These are phyloP conservation scores for Ashinkailepas kermadecensis DNA, from an alignment of 2,888 invertebrate species.

Conservation along the genomic window DNA sequence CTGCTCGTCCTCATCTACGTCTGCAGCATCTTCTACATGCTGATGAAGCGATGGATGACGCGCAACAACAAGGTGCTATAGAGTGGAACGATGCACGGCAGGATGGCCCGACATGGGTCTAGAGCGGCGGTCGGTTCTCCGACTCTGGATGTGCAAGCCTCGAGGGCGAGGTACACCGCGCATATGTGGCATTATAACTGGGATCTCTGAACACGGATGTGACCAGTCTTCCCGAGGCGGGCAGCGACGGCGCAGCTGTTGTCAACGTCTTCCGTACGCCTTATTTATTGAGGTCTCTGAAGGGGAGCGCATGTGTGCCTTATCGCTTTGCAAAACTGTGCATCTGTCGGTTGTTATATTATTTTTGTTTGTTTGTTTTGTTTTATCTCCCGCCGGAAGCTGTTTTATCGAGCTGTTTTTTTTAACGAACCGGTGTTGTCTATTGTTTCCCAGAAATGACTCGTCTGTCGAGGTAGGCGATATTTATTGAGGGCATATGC, in stretches of 20 bases:
- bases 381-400: not conserved
- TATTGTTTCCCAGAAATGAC: not conserved
- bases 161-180: not conserved
- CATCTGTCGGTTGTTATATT: not conserved
- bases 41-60: conserved; percentile 79
- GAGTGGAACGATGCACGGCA: too few species aligned
- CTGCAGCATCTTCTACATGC: conserved; percentile 84
- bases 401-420: not conserved
- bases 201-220: not conserved
- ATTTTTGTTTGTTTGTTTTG: too few species aligned
- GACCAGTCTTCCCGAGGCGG: not conserved
- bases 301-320: not conserved
- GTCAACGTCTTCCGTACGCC: not conserved
- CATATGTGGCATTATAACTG: conserved; percentile 2
- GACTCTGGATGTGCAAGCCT: not conserved
- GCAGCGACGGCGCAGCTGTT: not conserved
- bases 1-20: conserved; percentile 80
- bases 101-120: too few species aligned
- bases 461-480: not conserved
- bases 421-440: too few species aligned
- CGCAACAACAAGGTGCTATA: conserved; percentile 31
- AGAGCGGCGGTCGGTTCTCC: not conserved
- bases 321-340: not conserved
- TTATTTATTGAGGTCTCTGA: not conserved
- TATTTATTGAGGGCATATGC: conserved; percentile 16